Percentiles rank a stretch among this genome's conserved stretches.
These are phyloP conservation scores for Pseudomyrmex sp. DNA, from an alignment of 1,140 invertebrate species.

Conservation along the genomic window DNA sequence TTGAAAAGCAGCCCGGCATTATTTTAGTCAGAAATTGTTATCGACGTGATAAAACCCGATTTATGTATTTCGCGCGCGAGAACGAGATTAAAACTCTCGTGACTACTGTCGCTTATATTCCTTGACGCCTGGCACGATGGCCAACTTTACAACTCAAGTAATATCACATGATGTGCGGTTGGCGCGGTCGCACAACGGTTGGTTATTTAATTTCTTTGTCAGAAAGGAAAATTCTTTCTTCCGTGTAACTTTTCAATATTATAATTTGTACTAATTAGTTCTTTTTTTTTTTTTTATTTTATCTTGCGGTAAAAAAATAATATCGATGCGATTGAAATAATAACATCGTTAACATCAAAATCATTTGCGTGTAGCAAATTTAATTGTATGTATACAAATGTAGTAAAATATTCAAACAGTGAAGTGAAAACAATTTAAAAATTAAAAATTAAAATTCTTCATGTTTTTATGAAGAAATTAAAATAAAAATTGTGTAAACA, in stretches of 20 bases:
- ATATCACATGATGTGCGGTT: slow-evolving; percentile 7
- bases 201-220: too few relatives aligned
- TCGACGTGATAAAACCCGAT: slow-evolving; percentile 48
- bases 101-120: slow-evolving; percentile 42
- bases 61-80: slow-evolving; percentile 37
- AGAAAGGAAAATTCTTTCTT: too few relatives aligned
- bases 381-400: background rate
- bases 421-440: background rate
- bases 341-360: background rate
- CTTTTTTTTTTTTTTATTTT: too few relatives aligned
- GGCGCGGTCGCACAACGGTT: background rate
- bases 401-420: too few relatives aligned
- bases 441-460: background rate
- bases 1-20: background rate
- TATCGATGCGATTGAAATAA: background rate
- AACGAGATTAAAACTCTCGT: slow-evolving; percentile 46
- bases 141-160: slow-evolving; percentile 2
- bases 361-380: too few relatives aligned
- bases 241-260: too few relatives aligned
- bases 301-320: too few relatives aligned
- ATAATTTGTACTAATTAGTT: background rate
- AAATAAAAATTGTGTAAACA: background rate
- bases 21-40: slow-evolving; percentile 9
- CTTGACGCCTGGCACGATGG: background rate
- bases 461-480: background rate